Evolutionary conservation across 1,140 invertebrate genomes (phyloP).

Genomic region (Gryon sp.): DNA sequence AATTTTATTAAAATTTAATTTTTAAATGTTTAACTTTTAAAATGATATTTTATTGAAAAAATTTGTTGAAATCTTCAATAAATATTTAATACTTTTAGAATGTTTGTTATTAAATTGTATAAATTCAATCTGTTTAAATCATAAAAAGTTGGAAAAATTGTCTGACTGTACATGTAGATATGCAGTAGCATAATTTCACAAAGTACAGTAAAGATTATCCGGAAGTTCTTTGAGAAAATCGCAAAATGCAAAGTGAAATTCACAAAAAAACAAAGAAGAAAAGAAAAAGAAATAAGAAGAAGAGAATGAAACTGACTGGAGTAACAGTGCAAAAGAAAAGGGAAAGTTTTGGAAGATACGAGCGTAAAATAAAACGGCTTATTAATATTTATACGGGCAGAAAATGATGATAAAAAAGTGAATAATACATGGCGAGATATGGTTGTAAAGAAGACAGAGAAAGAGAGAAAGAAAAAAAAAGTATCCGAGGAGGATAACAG

Average conservation of each 20-base stretch:
- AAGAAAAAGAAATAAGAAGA: no score
- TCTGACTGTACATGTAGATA: not conserved
- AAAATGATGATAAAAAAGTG: constrained; percentile 64
- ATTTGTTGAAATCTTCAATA: no score
- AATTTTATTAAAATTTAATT: no score
- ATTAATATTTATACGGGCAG: constrained; percentile 60
- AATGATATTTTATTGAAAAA: no score
- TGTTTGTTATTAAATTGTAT: no score
- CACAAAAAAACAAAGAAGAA: no score
- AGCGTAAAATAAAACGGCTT: constrained; percentile 39
- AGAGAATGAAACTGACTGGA: no score
- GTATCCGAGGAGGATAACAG: constrained; percentile 61
- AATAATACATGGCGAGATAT: constrained; percentile 47
- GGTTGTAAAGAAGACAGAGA: constrained; percentile 22
- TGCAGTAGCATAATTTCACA: not conserved
- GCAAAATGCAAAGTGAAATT: constrained; percentile 21
- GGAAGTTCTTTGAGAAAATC: constrained; percentile 2
- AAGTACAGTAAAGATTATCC: not conserved
- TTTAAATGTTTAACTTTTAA: no score
- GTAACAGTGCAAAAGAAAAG: constrained; percentile 33
- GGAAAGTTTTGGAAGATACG: constrained; percentile 44
- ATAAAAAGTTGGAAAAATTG: no score
- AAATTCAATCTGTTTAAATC: no score
- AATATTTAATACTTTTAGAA: no score
- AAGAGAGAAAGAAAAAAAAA: constrained; percentile 44